Percentiles rank a stretch among this genome's conserved stretches.
These are phyloP conservation scores for Eurytoma adleriae DNA, from an alignment of 2,888 invertebrate species.

Conservation along the genomic window DNA sequence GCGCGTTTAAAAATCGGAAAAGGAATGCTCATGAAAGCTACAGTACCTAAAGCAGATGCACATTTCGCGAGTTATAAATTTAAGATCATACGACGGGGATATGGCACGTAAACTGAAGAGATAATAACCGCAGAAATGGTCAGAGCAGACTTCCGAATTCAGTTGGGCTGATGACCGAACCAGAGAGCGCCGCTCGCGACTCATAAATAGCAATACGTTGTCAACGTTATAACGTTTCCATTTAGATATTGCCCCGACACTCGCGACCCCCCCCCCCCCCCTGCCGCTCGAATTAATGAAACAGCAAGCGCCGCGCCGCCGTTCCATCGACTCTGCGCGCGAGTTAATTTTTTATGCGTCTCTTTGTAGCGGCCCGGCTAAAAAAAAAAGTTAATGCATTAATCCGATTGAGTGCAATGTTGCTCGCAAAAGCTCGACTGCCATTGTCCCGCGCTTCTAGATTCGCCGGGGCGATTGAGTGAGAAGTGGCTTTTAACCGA, in stretches of 20 bases:
- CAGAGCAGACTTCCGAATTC: constrained; percentile 4
- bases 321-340: background rate
- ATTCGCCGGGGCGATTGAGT: too few species aligned
- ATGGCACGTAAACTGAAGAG: constrained; percentile 43
- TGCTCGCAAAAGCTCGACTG: too few species aligned
- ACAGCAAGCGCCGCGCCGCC: background rate
- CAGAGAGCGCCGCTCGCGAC: constrained; percentile 20
- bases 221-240: constrained; percentile 43
- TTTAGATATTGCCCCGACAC: constrained; percentile 27
- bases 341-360: too few species aligned
- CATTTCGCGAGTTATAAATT: constrained; percentile 44
- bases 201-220: constrained; percentile 52
- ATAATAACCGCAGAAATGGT: constrained; percentile 52
- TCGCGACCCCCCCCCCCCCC: background rate
- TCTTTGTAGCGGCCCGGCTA: too few species aligned
- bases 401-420: too few species aligned
- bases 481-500: too few species aligned
- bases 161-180: constrained; percentile 17
- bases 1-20: too few species aligned
- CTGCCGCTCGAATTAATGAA: constrained; percentile 1
- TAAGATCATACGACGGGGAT: constrained; percentile 30
- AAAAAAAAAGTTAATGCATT: too few species aligned
- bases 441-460: too few species aligned
- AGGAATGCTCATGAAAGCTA: background rate
- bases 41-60: constrained; percentile 38